Conservation (phyloP, 37 sponge, comb jelly and placozoan species). For the Petrosia ficiformis region DNA sequence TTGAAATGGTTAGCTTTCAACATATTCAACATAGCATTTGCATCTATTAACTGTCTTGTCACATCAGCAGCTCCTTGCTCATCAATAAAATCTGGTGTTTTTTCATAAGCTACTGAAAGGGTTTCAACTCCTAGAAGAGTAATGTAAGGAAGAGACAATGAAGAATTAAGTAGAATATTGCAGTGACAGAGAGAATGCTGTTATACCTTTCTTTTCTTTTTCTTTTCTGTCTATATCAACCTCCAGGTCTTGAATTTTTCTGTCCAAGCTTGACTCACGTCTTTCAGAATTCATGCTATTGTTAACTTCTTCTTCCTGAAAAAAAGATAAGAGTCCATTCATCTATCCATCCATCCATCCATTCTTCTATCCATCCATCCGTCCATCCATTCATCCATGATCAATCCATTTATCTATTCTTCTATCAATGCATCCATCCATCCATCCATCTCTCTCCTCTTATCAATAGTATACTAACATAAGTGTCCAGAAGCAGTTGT, state of each 20-base stretch:
- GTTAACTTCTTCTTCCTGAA: constrained; percentile 59
- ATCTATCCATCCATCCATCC: too few species aligned
- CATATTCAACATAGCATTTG: constrained; percentile 59
- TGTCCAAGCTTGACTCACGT: constrained; percentile 44
- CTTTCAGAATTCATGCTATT: constrained; percentile 48
- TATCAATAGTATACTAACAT: constrained; percentile 36
- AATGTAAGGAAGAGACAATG: too few species aligned
- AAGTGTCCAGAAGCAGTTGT: constrained; percentile 61
- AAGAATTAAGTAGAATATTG: too few species aligned
- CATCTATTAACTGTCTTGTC: constrained; percentile 73
- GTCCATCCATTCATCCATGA: too few species aligned
- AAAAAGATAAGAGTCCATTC: neutral
- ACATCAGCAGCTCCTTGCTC: constrained; percentile 74
- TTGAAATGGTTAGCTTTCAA: constrained; percentile 66
- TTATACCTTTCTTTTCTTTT: constrained; percentile 56
- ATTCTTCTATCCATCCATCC: too few species aligned
- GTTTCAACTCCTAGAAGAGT: constrained; percentile 51
- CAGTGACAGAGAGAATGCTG: neutral
- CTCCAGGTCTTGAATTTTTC: constrained; percentile 55
- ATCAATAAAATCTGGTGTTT: constrained; percentile 78
- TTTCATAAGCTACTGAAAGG: constrained; percentile 66
- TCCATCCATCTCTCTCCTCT: too few species aligned
- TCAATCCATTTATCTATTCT: too few species aligned
- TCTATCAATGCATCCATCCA: too few species aligned
- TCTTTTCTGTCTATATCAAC: constrained; percentile 53